Evolutionary conservation across 2,888 invertebrate genomes (phyloP).

Genomic region (Melangyna quadrimaculata): DNA sequence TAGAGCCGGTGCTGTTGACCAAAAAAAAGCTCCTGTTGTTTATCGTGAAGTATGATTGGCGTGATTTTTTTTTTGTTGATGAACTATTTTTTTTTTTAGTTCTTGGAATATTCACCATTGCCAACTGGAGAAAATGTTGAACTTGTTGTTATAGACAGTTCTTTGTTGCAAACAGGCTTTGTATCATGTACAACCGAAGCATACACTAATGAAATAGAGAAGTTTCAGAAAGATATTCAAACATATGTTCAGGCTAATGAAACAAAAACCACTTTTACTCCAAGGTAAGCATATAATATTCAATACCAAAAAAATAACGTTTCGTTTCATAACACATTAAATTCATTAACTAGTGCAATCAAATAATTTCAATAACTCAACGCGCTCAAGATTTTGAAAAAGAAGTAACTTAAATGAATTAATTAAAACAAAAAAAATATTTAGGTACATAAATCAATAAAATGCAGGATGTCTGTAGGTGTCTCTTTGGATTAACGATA

Average conservation of each 20-base stretch:
- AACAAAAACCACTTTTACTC: slow-evolving; percentile 73
- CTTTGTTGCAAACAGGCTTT: slow-evolving; percentile 75
- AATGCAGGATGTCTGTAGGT: neutral
- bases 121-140: slow-evolving; percentile 75
- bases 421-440: neutral
- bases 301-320: neutral
- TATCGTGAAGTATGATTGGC: slow-evolving; percentile 76
- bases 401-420: neutral
- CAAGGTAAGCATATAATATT: slow-evolving; percentile 74
- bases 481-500: neutral
- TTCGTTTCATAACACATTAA: neutral
- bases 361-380: neutral
- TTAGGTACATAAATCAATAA: too few relatives aligned
- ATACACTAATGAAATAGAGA: slow-evolving; percentile 75
- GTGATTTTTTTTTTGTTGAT: too few relatives aligned
- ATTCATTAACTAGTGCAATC: neutral
- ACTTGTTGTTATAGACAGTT: slow-evolving; percentile 78
- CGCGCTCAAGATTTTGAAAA: neutral
- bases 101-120: slow-evolving; percentile 73
- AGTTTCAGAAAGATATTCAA: slow-evolving; percentile 76
- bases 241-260: slow-evolving; percentile 74
- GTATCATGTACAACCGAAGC: slow-evolving; percentile 76
- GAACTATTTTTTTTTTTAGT: slow-evolving; percentile 72
- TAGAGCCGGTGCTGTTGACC: slow-evolving; percentile 73
- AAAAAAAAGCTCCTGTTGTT: slow-evolving; percentile 65